These are phyloP conservation scores for Nesometra sesokonis DNA, from an alignment of 35 echinoderm and acorn worm species.

Conservation along the genomic window DNA sequence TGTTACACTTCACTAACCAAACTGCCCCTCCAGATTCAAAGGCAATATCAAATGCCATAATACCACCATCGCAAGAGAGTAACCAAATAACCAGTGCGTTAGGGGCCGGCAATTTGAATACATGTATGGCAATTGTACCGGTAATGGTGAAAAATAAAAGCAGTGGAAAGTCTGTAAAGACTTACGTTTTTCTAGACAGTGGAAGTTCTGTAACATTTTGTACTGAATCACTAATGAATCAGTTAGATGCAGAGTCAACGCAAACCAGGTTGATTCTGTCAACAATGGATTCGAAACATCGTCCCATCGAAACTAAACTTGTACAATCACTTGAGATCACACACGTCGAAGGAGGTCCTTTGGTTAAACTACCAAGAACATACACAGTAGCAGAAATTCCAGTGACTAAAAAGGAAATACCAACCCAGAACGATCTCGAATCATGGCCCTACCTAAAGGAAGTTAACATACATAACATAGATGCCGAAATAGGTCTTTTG, in stretches of 20 bases:
- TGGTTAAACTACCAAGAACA: slow-evolving; percentile 1
- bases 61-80: not conserved
- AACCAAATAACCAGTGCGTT: not conserved
- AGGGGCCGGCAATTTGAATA: slow-evolving; percentile 1
- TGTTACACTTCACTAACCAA: slow-evolving; percentile 3
- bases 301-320: not conserved
- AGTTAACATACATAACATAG: slow-evolving; percentile 16
- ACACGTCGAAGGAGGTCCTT: slow-evolving; percentile 2
- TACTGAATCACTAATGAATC: not conserved
- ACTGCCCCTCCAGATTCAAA: not conserved
- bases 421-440: slow-evolving; percentile 19
- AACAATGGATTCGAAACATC: not conserved
- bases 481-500: slow-evolving; percentile 45
- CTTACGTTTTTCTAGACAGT: slow-evolving; percentile 35
- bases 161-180: slow-evolving; percentile 14
- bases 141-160: slow-evolving; percentile 10
- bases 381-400: slow-evolving; percentile 25
- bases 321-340: not conserved
- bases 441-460: slow-evolving; percentile 16
- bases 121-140: slow-evolving; percentile 16
- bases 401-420: slow-evolving; percentile 19
- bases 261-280: slow-evolving; percentile 21
- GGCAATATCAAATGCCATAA: not conserved
- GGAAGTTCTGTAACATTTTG: slow-evolving; percentile 15
- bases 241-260: not conserved